Evolutionary conservation across 1,140 invertebrate genomes (phyloP), one percentile per base, ranked within the genome.

Genomic region (Calliphora vicina): DNA sequence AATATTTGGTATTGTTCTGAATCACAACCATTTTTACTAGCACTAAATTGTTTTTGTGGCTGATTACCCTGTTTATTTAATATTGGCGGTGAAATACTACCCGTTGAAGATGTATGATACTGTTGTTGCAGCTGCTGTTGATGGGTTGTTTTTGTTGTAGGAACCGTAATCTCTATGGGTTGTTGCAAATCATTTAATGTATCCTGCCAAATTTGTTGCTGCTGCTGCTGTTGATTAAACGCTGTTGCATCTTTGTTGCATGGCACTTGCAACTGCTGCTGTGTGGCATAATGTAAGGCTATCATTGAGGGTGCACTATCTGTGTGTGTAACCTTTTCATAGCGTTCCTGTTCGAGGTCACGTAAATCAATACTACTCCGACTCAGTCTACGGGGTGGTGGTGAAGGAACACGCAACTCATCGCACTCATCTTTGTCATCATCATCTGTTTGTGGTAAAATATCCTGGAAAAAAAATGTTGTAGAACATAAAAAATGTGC

Each of bases 231-330:
- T 67, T 67, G 61, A 61, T 57, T 81, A 42, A 72, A 67, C 1
- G 26, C 50, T 20, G 57, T 15, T 42, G 10, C 42, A 67, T 57
- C 20, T 80, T 61, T 85, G 15, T 61, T 78, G 35, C 74, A 78
- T 25, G 74, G 74, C 74, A 42, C 27, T 29, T 67, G 83, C 81
- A 87, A 87, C 71, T 86, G n/a, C 1, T 43, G 81, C 23, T 82
- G 76, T 27, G 81, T 57, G 1, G 84, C 84, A 80, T 83, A 84
- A 25, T 85, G 89, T 72, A 90, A 57, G 0, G 89, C 89, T 84
- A 90, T 90, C 88, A 90, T 90, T n/a, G 89, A 90, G 10, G 89
- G 89, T 0, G 89, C 89, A 71, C 89, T 90, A 82, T 90, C 89
- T 50, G 89, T 90, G 80, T 90, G 89, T 23, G 88, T 89, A 78